Conservation (phyloP, 2,888 invertebrate genomes). For the Pomacea canaliculata region DNA sequence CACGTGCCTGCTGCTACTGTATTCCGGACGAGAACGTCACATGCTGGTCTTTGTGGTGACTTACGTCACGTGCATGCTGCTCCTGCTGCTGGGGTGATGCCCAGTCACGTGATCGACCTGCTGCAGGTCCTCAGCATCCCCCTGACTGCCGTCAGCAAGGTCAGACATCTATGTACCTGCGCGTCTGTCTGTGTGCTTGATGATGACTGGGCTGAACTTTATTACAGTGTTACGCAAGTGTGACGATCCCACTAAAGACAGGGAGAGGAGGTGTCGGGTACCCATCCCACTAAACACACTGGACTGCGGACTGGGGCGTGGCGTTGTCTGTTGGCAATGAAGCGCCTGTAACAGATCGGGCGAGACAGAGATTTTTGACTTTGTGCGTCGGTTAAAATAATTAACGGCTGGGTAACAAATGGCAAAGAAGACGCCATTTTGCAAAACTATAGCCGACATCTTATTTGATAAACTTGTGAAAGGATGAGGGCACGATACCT, state of each 20-base stretch:
- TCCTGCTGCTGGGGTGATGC: conserved; percentile 17
- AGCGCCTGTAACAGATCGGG: too few species aligned
- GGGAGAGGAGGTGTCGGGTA: neutral
- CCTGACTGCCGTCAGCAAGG: conserved; percentile 18
- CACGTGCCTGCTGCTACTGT: conserved; percentile 24
- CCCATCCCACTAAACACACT: too few species aligned
- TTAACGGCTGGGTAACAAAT: too few species aligned
- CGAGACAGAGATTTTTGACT: too few species aligned
- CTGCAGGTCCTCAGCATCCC: conserved; percentile 19
- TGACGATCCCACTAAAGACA: neutral
- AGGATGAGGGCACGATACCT: too few species aligned
- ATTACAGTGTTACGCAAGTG: neutral
- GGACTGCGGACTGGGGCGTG: too few species aligned
- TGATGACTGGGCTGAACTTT: neutral
- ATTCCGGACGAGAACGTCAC: conserved; percentile 6
- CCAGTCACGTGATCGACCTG: conserved; percentile 5
- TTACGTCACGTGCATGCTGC: conserved; percentile 23
- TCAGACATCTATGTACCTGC: neutral
- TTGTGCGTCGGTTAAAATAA: too few species aligned
- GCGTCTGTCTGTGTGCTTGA: neutral
- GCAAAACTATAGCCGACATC: too few species aligned
- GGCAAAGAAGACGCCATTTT: too few species aligned
- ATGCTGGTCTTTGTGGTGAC: conserved; percentile 22
- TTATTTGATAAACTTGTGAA: too few species aligned
- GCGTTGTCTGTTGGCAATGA: too few species aligned